phyloP scores from a whole-genome alignment of 2,797 vertebrate genomes.

The Leptodactylus fallax region DNA sequence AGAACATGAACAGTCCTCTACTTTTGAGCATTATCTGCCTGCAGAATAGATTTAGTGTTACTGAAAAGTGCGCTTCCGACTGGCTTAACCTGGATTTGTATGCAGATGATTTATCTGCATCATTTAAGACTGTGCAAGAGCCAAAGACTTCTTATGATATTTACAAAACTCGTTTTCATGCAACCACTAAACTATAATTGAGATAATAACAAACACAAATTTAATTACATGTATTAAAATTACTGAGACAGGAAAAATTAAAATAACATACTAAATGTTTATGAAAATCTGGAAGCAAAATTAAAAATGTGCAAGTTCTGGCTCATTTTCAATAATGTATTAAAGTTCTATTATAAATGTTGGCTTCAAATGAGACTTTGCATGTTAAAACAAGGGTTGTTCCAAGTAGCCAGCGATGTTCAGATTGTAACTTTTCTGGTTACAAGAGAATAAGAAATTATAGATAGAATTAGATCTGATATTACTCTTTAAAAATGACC shows the following conservation, averaged over 20 bases:
- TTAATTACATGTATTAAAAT: constrained; percentile 41
- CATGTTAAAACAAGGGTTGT: constrained; percentile 7
- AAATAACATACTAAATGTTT: constrained; percentile 24
- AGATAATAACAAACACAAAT: constrained; percentile 33
- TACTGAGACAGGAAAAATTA: constrained; percentile 11
- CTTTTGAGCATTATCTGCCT: constrained; percentile 52
- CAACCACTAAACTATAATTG: constrained; percentile 33
- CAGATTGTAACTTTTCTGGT: neutral
- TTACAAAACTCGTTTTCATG: neutral
- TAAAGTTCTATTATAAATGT: constrained; percentile 8
- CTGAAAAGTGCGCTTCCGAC: constrained; percentile 44
- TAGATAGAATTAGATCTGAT: too few relatives aligned
- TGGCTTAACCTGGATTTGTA: constrained; percentile 47
- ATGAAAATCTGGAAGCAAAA: constrained; percentile 19
- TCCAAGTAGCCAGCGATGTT: neutral
- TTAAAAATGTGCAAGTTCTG: constrained; percentile 29
- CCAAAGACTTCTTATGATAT: neutral
- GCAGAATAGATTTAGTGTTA: constrained; percentile 48
- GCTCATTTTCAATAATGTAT: neutral
- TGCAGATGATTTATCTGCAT: neutral
- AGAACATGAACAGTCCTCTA: constrained; percentile 46
- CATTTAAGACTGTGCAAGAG: constrained; percentile 8
- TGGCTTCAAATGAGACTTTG: neutral
- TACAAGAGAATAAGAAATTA: neutral
- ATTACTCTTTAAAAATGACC: neutral